Base-by-base conservation (phyloP, 1,140 invertebrate genomes). In the Diprion similis region DNA sequence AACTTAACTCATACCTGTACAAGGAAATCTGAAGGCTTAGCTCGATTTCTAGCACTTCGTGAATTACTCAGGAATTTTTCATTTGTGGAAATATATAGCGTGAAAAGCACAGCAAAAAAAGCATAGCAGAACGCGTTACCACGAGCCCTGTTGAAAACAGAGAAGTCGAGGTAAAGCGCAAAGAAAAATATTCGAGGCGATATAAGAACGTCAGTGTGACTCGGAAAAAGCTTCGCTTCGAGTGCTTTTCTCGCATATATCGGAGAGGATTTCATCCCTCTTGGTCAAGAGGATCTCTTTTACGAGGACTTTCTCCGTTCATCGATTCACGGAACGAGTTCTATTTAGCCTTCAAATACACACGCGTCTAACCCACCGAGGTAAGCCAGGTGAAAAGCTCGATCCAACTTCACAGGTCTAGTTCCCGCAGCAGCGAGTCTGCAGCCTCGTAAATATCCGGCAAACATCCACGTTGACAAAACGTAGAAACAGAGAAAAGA, bases 231-330 rank as follows among this genome's bases (percentile, higher is more conserved):
- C 51, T 59, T 17, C 24, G 24, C 24, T 37, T 17, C 9, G 51
- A 59, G n/a, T 15, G n/a, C 51, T 59, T 17, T 59, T 59, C 51
- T 59, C 1, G 24, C 24, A 37, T 37, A 37, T 37, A 37, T 6
- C 24, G 24, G 51, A 59, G 51, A 59, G 11, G n/a, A 59, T 59
- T 59, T 59, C n/a, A 59, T 59, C n/a, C 51, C 51, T 9, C 8
- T 59, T 17, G 51, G 51, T 59, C 51, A 59, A 59, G 51, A 59
- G 24, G 51, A 59, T 59, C 51, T 59, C 51, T 59, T 59, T 59
- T 17, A 59, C 51, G 51, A 59, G 51, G 51, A 59, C n/a, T 59
- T 17, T 8, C 24, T 17, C 2, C 51, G 11, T 59, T 9, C 51
- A n/a, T 59, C 51, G n/a, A 59, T 59, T 59, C 11, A 8, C 1